Conservation (phyloP, 2,888 invertebrate genomes). For the Cerastis rubricosa region DNA sequence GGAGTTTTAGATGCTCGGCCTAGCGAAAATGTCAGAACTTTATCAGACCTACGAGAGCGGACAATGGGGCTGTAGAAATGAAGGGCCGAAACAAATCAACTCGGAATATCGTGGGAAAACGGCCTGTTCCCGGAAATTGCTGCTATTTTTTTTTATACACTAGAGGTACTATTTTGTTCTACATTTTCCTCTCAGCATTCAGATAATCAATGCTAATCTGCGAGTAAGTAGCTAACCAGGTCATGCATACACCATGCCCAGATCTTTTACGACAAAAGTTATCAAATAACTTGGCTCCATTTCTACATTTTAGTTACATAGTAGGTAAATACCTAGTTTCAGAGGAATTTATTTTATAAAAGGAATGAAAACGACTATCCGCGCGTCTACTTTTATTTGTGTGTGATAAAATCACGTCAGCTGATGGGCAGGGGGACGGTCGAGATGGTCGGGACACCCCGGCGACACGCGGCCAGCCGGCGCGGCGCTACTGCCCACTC, state of each 20-base stretch:
- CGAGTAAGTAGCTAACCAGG: slow-evolving; percentile 1
- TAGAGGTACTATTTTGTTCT: neutral
- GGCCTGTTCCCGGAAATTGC: neutral
- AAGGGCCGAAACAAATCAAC: slow-evolving; percentile 15
- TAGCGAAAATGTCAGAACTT: slow-evolving; percentile 29
- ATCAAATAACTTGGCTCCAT: slow-evolving; percentile 40
- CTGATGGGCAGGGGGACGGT: slow-evolving; percentile 46
- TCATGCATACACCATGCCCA: neutral
- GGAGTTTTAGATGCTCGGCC: neutral
- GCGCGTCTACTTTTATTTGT: slow-evolving; percentile 50
- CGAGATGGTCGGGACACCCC: slow-evolving; percentile 52
- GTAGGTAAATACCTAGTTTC: slow-evolving; percentile 32
- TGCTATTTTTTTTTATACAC: slow-evolving; percentile 8
- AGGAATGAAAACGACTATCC: slow-evolving; percentile 29
- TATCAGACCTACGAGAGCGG: slow-evolving; percentile 24
- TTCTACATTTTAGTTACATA: slow-evolving; percentile 43
- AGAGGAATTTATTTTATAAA: slow-evolving; percentile 29
- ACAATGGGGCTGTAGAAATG: slow-evolving; percentile 12
- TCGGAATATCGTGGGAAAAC: slow-evolving; percentile 17
- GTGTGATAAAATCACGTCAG: slow-evolving; percentile 66
- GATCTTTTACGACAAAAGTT: slow-evolving; percentile 33
- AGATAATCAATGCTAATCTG: neutral
- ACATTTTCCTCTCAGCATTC: neutral
- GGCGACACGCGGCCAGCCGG: slow-evolving; percentile 69
- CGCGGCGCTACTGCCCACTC: slow-evolving; percentile 66